Base-by-base conservation (phyloP, 2,113 vertebrate species). In the Acrocephalus arundinaceus region DNA sequence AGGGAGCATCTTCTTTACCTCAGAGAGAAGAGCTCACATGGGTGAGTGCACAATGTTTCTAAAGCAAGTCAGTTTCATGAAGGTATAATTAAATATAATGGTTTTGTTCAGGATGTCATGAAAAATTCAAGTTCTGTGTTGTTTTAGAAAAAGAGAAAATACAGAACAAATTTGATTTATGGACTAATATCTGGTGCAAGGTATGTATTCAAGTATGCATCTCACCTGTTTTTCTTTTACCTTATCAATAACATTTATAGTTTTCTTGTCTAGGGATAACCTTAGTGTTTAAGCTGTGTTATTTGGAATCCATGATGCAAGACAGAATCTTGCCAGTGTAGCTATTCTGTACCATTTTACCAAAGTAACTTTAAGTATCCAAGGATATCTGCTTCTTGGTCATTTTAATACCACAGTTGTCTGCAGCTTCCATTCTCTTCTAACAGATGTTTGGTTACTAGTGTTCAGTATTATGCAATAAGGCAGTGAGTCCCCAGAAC, bases 371-470 rank as follows among this genome's bases (percentile, higher is more conserved):
- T 55, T 16, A 82, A 54, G 31, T 30, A 51, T 59, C 24, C 54
- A 70, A 58, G 10, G 39, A 75, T 82, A 45, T 28, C 10, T 66
- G 46, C 91, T 86, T 90, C 39, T 67, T 55, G 19, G 27, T 66
- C n/a, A 66, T 79, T 76, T 85, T 78, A 96, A 83, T 31, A 61
- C 30, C 78, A 72, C 13, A 55, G 21, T 77, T 89, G 55, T 77
- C 45, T 85, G 41, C 57, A 91, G 14, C 59, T 88, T 68, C 41
- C 46, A 45, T 81, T 84, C 63, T 58, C 33, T 75, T n/a, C 70
- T 91, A 90, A 81, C 94, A 96, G 91, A 93, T 96, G 93, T 93
- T 93, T 93, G 84, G 87, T 80, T 82, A 63, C 46, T 79, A 22
- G 65, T 75, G 57, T 90, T 85, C 57, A 91, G 19, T 43, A 78